phyloP scores from a whole-genome alignment of 2,888 invertebrate genomes.

The Blastobasis adustella region DNA sequence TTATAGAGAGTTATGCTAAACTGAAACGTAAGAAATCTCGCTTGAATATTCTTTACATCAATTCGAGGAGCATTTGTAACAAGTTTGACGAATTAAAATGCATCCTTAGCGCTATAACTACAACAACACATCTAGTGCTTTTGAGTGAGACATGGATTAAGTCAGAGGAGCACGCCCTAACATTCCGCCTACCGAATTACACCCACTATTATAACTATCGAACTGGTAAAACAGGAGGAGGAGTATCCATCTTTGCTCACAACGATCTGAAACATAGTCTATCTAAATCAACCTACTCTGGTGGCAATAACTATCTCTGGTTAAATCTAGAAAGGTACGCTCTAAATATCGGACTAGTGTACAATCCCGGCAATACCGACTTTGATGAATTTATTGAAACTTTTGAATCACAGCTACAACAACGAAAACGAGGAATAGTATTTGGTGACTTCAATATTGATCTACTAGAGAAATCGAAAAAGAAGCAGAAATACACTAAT shows the following conservation, averaged over 20 bases:
- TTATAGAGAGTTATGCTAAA: background rate
- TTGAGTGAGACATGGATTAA: slow-evolving; percentile 5
- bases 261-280: slow-evolving; percentile 10
- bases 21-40: background rate
- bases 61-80: slow-evolving; percentile 3
- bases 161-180: slow-evolving; percentile 1
- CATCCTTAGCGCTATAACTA: slow-evolving; percentile 1
- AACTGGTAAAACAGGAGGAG: slow-evolving; percentile 4
- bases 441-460: slow-evolving; percentile 7
- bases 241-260: slow-evolving; percentile 11
- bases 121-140: slow-evolving; percentile 3
- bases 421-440: slow-evolving; percentile 1
- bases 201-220: slow-evolving; percentile 11
- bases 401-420: slow-evolving; percentile 1
- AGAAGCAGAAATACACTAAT: background rate
- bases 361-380: slow-evolving; percentile 11
- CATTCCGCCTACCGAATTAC: slow-evolving; percentile 5
- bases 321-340: slow-evolving; percentile 5
- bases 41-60: slow-evolving; percentile 5
- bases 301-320: slow-evolving; percentile 13
- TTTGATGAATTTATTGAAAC: slow-evolving; percentile 1
- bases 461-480: background rate
- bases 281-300: slow-evolving; percentile 1
- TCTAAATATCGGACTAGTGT: slow-evolving; percentile 9
- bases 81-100: slow-evolving; percentile 5